Evolutionary conservation across 2,113 vertebrate genomes (phyloP), one percentile per base, ranked within the genome.

Genomic region (Clarias macrocephalus): DNA sequence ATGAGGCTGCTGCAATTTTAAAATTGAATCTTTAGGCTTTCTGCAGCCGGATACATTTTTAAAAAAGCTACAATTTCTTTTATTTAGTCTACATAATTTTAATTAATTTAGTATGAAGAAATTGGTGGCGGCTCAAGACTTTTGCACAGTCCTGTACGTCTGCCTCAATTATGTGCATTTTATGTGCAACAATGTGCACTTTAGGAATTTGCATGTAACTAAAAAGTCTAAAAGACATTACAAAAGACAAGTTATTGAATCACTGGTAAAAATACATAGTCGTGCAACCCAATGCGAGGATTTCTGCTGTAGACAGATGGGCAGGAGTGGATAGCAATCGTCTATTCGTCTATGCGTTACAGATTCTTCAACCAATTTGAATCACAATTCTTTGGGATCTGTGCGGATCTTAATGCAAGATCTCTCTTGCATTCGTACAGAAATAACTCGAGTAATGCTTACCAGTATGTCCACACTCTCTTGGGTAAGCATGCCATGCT

Each of bases 401-500:
- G 70, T 52, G 21, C 37, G 10, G 72, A 75, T 48, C 21, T 75
- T 25, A 12, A 75, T 25, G 13, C 19, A 37, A 52, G 7, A n/a
- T n/a, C n/a, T n/a, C n/a, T n/a, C 42, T 12, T 75, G 21, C 7
- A 11, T 33, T 37, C 68, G 18, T 37, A 16, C 33, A 73, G 33
- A 48, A 19, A 23, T 48, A 75, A 75, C 12, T 9, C 4, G 63
- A 76, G 59, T 10, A 33, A 0, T 19, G 93, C 96, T 96, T 91
- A 99, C 98, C 96, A 97, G 83, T 88, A 96, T 93, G 75, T 99
- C 96, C 0, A 94, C 0, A 70, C 88, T 94, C 25, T 99, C 98
- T 0, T 85, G 89, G 33, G 93, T 93, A 12, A 94, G 94, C 3
- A 94, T 94, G 54, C 94, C 93, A 0, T 94, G 94, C 62, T 98